phyloP scores from a whole-genome alignment of 2,888 invertebrate genomes.

The Dolomedes plantarius region DNA sequence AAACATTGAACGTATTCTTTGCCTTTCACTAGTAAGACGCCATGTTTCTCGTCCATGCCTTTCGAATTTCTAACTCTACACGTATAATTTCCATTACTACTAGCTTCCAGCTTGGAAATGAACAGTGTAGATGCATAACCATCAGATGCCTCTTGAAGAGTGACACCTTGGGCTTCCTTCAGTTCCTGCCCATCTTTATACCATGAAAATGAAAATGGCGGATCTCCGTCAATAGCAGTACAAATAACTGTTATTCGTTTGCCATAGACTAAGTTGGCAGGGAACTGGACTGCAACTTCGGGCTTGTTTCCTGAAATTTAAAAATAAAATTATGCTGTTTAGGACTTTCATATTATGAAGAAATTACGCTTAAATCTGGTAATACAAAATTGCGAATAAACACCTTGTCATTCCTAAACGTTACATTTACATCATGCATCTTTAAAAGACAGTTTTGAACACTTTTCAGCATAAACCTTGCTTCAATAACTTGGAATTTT shows the following conservation, averaged over 20 bases:
- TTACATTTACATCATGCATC: too few relatives aligned
- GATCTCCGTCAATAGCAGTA: constrained; percentile 25
- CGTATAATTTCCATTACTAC: constrained; percentile 65
- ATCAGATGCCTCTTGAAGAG: not conserved
- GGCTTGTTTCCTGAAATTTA: not conserved
- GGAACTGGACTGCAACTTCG: constrained; percentile 29
- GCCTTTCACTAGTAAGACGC: constrained; percentile 44
- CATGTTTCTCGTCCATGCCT: constrained; percentile 52
- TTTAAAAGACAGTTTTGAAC: too few relatives aligned
- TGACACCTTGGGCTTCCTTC: not conserved
- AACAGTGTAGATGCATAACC: constrained; percentile 32
- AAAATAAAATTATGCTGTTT: too few relatives aligned
- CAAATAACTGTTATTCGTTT: constrained; percentile 19
- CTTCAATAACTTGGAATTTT: too few relatives aligned
- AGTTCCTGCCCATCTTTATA: constrained; percentile 37
- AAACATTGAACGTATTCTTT: too few relatives aligned
- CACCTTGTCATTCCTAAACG: too few relatives aligned
- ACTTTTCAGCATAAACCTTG: too few relatives aligned
- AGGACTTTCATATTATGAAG: too few relatives aligned
- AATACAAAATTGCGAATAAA: too few relatives aligned
- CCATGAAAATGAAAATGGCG: constrained; percentile 42
- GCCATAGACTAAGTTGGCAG: constrained; percentile 13
- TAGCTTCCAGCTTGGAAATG: constrained; percentile 29
- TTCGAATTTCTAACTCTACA: constrained; percentile 53
- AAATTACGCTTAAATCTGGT: too few relatives aligned